Evolutionary conservation across 2,888 invertebrate species (phyloP).

Genomic region (Eurytoma californica): DNA sequence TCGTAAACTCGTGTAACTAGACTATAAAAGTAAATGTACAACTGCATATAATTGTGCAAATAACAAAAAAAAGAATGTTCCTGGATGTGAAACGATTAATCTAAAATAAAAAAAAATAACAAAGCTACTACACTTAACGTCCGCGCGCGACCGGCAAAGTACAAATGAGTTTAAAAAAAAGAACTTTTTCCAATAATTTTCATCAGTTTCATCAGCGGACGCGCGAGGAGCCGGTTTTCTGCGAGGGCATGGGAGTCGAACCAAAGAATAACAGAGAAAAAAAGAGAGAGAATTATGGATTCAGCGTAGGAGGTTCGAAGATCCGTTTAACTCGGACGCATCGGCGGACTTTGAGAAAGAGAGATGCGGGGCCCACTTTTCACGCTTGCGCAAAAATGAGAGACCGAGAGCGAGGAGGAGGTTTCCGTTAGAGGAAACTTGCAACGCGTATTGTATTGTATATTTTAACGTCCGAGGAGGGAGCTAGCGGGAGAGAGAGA

Average conservation of each 20-base stretch:
- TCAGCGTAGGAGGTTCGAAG: slow-evolving; percentile 9
- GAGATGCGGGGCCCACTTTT: slow-evolving; percentile 5
- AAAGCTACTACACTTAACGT: neutral
- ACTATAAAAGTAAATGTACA: neutral
- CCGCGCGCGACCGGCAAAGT: slow-evolving; percentile 5
- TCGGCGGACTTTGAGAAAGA: neutral
- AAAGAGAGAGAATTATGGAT: slow-evolving; percentile 2
- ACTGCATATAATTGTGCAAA: neutral
- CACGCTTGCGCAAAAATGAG: slow-evolving; percentile 4
- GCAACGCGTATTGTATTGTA: slow-evolving; percentile 34
- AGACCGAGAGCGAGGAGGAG: neutral
- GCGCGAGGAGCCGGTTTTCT: slow-evolving; percentile 19
- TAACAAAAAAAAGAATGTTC: neutral
- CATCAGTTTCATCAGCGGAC: neutral
- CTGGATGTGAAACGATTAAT: neutral
- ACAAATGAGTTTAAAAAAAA: slow-evolving; percentile 27
- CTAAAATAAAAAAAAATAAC: slow-evolving; percentile 7
- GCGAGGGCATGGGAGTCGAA: neutral
- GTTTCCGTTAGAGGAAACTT: neutral
- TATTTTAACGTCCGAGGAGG: slow-evolving; percentile 40
- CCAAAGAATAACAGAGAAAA: neutral
- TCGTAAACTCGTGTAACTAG: neutral
- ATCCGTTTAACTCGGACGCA: slow-evolving; percentile 26
- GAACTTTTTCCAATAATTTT: slow-evolving; percentile 50
- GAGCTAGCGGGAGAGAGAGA: slow-evolving; percentile 1